These are phyloP conservation scores for Cephonodes hylas DNA, from an alignment of 2,888 invertebrate species.

Conservation along the genomic window DNA sequence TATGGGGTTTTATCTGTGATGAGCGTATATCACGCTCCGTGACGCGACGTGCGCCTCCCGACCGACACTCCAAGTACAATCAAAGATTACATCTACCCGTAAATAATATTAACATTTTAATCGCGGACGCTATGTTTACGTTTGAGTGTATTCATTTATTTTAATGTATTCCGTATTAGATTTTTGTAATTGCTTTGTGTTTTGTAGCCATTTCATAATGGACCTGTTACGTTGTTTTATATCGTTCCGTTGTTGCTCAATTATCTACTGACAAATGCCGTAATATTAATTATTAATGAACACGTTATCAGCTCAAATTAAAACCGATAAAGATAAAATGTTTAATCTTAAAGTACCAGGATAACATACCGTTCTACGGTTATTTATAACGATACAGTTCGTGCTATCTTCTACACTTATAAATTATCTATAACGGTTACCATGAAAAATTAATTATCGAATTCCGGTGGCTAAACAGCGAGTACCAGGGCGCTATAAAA, in stretches of 20 bases:
- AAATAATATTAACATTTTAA: constrained; percentile 6
- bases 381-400: background rate
- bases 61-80: constrained; percentile 9
- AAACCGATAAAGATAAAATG: too few relatives aligned
- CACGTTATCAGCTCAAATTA: background rate
- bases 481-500: constrained; percentile 35
- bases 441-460: constrained; percentile 19
- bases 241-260: background rate
- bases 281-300: background rate
- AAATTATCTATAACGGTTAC: constrained; percentile 18
- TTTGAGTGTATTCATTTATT: background rate
- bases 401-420: background rate
- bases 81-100: constrained; percentile 12
- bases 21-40: constrained; percentile 52
- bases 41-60: background rate
- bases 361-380: background rate
- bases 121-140: background rate
- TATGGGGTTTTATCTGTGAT: constrained; percentile 63
- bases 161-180: background rate
- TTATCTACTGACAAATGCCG: background rate
- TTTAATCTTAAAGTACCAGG: background rate
- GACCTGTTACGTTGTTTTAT: background rate
- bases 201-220: background rate
- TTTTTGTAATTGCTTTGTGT: background rate
- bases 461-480: constrained; percentile 24